Evolutionary conservation across 2,888 invertebrate species (phyloP).

Genomic region (Erpobdella octoculata): DNA sequence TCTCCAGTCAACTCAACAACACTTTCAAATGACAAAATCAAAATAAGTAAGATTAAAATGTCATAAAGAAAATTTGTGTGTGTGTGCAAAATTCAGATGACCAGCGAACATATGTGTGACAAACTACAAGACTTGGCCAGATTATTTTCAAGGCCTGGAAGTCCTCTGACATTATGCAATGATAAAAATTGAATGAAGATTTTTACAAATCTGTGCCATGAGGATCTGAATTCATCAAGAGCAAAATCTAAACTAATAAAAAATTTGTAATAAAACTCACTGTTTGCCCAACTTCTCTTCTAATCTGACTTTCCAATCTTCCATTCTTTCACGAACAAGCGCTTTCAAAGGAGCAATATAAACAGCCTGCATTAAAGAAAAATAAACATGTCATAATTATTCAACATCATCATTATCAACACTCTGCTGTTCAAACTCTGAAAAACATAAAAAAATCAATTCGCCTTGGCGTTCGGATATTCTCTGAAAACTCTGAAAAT

Average conservation of each 20-base stretch:
- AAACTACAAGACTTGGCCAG: too few species aligned
- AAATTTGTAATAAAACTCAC: conserved; percentile 41
- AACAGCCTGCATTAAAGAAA: conserved; percentile 66
- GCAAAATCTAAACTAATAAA: background rate
- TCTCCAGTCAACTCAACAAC: conserved; percentile 94
- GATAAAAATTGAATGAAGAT: too few species aligned
- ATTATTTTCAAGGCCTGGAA: too few species aligned
- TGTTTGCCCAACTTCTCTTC: conserved; percentile 56
- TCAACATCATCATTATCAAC: too few species aligned
- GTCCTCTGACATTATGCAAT: too few species aligned
- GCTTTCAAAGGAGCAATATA: conserved; percentile 98
- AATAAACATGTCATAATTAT: too few species aligned
- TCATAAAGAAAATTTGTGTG: too few species aligned
- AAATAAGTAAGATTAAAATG: too few species aligned
- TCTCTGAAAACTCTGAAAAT: conserved; percentile 82
- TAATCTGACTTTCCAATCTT: conserved; percentile 68
- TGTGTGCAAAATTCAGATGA: background rate
- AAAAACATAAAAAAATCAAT: background rate
- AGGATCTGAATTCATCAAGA: too few species aligned
- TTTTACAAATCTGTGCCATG: too few species aligned
- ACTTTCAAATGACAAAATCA: conserved; percentile 48
- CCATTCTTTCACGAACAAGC: conserved; percentile 86
- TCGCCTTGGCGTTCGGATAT: conserved; percentile 60
- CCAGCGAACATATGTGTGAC: too few species aligned
- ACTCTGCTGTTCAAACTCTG: too few species aligned